phyloP scores from a whole-genome alignment of 2,113 vertebrate species.

The Austrofundulus limnaeus region DNA sequence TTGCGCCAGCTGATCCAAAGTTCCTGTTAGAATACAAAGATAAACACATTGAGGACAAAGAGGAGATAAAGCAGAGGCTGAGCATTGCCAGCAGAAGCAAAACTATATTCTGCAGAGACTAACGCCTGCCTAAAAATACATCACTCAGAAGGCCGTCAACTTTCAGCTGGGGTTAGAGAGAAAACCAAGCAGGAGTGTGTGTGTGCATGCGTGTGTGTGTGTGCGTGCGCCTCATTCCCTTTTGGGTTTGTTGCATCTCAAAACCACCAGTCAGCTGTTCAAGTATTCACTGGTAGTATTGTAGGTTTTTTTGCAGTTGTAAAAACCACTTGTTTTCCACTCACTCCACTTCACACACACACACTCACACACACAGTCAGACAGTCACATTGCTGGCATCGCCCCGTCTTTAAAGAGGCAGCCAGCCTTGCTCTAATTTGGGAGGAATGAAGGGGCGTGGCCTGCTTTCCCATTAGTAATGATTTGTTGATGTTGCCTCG shows the following conservation, averaged over 20 bases:
- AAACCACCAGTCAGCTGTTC: slow-evolving; percentile 61
- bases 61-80: slow-evolving; percentile 22
- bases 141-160: slow-evolving; percentile 61
- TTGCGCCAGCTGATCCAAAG: background rate
- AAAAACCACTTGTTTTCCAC: slow-evolving; percentile 54
- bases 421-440: slow-evolving; percentile 63
- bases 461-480: slow-evolving; percentile 61
- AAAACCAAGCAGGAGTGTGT: slow-evolving; percentile 24
- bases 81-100: slow-evolving; percentile 54
- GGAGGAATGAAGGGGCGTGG: slow-evolving; percentile 72
- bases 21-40: background rate
- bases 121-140: slow-evolving; percentile 77
- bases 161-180: slow-evolving; percentile 63
- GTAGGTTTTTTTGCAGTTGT: slow-evolving; percentile 50
- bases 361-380: slow-evolving; percentile 2
- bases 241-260: slow-evolving; percentile 17
- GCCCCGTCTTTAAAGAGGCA: slow-evolving; percentile 61
- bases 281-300: slow-evolving; percentile 47
- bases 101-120: slow-evolving; percentile 72
- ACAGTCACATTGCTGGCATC: slow-evolving; percentile 46
- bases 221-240: slow-evolving; percentile 31
- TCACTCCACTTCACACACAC: background rate
- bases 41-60: background rate
- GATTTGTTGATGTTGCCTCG: slow-evolving; percentile 49
- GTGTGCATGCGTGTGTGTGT: background rate